Evolutionary conservation across 2,797 vertebrate species (phyloP).

Genomic region (Enteromius treurensis): DNA sequence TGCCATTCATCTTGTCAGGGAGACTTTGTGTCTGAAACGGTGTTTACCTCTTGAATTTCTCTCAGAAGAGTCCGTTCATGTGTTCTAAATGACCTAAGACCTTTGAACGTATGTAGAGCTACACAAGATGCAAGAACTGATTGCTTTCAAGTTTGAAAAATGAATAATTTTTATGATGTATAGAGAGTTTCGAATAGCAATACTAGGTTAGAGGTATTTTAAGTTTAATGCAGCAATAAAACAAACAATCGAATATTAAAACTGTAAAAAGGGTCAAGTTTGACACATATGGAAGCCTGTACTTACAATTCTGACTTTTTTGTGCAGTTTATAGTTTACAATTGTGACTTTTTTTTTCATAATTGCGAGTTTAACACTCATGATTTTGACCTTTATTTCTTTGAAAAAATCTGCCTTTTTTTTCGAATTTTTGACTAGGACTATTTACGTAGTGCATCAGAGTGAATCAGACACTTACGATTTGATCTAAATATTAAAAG

Average conservation of each 20-base stretch:
- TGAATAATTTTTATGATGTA: not conserved
- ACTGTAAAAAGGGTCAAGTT: not conserved
- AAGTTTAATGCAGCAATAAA: not conserved
- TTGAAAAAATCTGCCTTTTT: too few relatives aligned
- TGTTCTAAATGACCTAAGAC: not conserved
- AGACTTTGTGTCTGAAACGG: not conserved
- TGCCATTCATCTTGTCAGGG: conserved; percentile 2
- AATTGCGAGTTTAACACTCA: too few relatives aligned
- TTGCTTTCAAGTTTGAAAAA: not conserved
- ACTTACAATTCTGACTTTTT: too few relatives aligned
- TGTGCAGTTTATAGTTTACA: not conserved
- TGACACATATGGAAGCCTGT: not conserved
- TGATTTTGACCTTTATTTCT: too few relatives aligned
- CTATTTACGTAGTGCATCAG: too few relatives aligned
- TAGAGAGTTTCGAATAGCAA: too few relatives aligned
- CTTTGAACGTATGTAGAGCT: not conserved
- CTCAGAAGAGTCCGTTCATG: not conserved
- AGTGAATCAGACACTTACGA: too few relatives aligned
- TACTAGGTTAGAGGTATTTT: not conserved
- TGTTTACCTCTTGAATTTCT: conserved; percentile 11
- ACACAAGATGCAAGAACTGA: not conserved
- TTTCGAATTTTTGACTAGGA: too few relatives aligned
- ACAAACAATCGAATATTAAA: not conserved
- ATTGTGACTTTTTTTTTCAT: too few relatives aligned
- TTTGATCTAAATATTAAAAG: too few relatives aligned